Conservation (phyloP, 2,888 invertebrate species). For the Nebria brevicollis region DNA sequence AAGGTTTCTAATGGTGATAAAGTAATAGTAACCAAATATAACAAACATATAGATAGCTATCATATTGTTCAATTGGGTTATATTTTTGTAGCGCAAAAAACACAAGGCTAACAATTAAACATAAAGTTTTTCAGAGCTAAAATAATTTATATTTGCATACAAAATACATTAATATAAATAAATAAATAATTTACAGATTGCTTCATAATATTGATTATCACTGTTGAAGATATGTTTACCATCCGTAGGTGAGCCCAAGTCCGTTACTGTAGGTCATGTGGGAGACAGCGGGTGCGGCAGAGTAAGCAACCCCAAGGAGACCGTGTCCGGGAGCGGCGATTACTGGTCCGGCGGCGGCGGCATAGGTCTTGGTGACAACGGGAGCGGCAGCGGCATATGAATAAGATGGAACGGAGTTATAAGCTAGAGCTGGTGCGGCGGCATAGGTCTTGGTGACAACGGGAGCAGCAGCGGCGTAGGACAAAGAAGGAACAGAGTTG, state of each 20-base stretch:
- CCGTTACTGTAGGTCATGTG: slow-evolving; percentile 70
- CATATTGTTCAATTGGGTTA: too few species aligned
- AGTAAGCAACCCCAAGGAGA: slow-evolving; percentile 70
- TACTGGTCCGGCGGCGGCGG: slow-evolving; percentile 56
- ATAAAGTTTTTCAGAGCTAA: too few species aligned
- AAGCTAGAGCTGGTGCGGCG: slow-evolving; percentile 58
- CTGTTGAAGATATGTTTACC: slow-evolving; percentile 59
- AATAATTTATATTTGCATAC: not conserved
- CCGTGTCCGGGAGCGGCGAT: slow-evolving; percentile 56
- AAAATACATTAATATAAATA: slow-evolving; percentile 8
- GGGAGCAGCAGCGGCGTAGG: slow-evolving; percentile 67
- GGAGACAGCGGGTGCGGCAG: slow-evolving; percentile 69
- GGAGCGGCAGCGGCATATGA: slow-evolving; percentile 67
- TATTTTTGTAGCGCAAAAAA: too few species aligned
- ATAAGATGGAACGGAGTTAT: slow-evolving; percentile 66
- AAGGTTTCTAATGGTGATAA: too few species aligned
- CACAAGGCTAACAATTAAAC: too few species aligned
- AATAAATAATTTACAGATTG: slow-evolving; percentile 10
- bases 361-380: slow-evolving; percentile 62
- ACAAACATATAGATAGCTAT: too few species aligned
- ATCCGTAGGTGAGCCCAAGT: slow-evolving; percentile 67
- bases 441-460: slow-evolving; percentile 63
- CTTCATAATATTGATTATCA: not conserved
- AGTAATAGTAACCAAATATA: too few species aligned
- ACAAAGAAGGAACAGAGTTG: slow-evolving; percentile 67